A percentile compares a stretch with the other conserved stretches of the same genome.
Evolutionary conservation across 2,113 vertebrate species (phyloP).

Genomic region (Lasiurus borealis): DNA sequence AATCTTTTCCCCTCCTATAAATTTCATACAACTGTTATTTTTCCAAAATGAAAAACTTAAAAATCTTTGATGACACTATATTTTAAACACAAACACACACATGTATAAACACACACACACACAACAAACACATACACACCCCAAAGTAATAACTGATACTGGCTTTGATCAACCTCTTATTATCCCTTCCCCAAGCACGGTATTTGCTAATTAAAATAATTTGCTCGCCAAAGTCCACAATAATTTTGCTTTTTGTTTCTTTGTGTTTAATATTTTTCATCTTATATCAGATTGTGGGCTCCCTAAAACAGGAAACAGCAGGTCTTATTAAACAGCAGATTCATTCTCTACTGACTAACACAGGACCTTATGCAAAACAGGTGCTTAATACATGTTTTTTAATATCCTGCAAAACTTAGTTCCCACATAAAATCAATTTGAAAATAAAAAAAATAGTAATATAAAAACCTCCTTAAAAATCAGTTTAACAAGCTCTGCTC

Average conservation of each 20-base stretch:
- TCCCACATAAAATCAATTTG: not conserved
- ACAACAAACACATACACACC: not conserved
- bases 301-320: not conserved
- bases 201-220: not conserved
- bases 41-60: not conserved
- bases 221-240: not conserved
- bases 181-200: not conserved
- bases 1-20: not conserved
- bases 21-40: not conserved
- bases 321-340: not conserved
- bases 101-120: not conserved
- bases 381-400: not conserved
- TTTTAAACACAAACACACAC: not conserved
- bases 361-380: not conserved
- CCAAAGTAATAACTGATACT: not conserved
- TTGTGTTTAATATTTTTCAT: not conserved
- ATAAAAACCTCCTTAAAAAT: not conserved
- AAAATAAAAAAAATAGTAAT: not conserved
- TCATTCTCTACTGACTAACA: not conserved
- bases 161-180: not conserved
- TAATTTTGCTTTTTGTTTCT: not conserved
- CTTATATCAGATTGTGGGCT: not conserved
- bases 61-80: not conserved
- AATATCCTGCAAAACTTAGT: not conserved
- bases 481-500: not conserved